Conservation (phyloP, 1,140 invertebrate species). For the Bombus superbus region DNA sequence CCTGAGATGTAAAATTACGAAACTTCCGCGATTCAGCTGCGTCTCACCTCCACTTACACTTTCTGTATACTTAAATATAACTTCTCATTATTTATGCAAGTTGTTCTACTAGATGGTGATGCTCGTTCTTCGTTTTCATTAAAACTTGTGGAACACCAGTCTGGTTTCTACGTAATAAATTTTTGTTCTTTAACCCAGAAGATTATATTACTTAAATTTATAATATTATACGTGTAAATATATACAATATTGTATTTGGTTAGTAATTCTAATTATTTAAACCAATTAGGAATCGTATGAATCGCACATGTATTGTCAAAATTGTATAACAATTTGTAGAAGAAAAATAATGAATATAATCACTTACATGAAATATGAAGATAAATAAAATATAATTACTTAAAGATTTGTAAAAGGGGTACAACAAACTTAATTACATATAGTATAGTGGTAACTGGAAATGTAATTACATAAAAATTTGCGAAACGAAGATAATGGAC, state of each 20-base stretch:
- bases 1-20: conserved; percentile 14
- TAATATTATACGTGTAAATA: too few relatives aligned
- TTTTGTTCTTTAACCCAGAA: background rate
- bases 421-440: background rate
- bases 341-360: too few relatives aligned
- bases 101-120: background rate
- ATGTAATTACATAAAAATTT: too few relatives aligned
- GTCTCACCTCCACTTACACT: background rate
- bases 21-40: conserved; percentile 2
- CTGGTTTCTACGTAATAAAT: background rate
- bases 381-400: background rate
- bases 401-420: background rate
- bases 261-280: too few relatives aligned
- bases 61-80: background rate
- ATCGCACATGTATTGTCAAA: too few relatives aligned
- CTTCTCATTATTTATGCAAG: background rate
- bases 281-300: too few relatives aligned
- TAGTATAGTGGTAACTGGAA: background rate
- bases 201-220: too few relatives aligned
- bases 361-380: too few relatives aligned
- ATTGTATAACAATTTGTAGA: too few relatives aligned
- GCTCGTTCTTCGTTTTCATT: background rate
- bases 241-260: too few relatives aligned
- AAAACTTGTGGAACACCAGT: too few relatives aligned
- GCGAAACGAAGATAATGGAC: too few relatives aligned